Evolutionary conservation across 2,113 vertebrate genomes (phyloP).

Genomic region (Periophthalmus modestus): DNA sequence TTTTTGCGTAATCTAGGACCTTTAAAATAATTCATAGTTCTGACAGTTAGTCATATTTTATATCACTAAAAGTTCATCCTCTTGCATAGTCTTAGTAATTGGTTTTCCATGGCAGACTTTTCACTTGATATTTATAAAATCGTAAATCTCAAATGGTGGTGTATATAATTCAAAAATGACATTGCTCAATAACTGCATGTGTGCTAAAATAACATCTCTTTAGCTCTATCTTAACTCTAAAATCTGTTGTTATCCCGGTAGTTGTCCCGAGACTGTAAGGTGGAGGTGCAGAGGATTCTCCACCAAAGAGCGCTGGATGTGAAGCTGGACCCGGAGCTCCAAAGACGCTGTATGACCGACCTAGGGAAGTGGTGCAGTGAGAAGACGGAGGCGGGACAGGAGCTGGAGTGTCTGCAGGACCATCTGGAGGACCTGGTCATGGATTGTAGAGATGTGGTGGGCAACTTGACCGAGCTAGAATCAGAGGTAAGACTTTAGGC

Average conservation of each 20-base stretch:
- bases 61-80: too few relatives aligned
- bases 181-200: not conserved
- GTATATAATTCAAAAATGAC: not conserved
- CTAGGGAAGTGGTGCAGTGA: constrained; percentile 98
- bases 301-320: constrained; percentile 96
- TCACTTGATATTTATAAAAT: too few relatives aligned
- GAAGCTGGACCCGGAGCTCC: constrained; percentile 91
- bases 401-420: constrained; percentile 96
- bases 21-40: too few relatives aligned
- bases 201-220: too few relatives aligned
- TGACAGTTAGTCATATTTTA: too few relatives aligned
- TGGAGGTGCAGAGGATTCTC: constrained; percentile 94
- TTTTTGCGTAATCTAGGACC: too few relatives aligned
- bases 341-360: constrained; percentile 94
- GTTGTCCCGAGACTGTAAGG: constrained; percentile 93
- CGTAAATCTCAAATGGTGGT: not conserved
- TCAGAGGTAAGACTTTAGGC: constrained; percentile 83
- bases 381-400: constrained; percentile 92
- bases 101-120: too few relatives aligned
- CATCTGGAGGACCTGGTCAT: constrained; percentile 90
- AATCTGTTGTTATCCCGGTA: constrained; percentile 34
- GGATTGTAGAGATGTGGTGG: constrained; percentile 91
- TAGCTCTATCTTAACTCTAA: not conserved
- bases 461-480: constrained; percentile 94
- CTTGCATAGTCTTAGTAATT: too few relatives aligned